Evolutionary conservation across 2,888 invertebrate genomes (phyloP), one percentile per base, ranked within the genome.

Genomic region (Escarpia spicata): DNA sequence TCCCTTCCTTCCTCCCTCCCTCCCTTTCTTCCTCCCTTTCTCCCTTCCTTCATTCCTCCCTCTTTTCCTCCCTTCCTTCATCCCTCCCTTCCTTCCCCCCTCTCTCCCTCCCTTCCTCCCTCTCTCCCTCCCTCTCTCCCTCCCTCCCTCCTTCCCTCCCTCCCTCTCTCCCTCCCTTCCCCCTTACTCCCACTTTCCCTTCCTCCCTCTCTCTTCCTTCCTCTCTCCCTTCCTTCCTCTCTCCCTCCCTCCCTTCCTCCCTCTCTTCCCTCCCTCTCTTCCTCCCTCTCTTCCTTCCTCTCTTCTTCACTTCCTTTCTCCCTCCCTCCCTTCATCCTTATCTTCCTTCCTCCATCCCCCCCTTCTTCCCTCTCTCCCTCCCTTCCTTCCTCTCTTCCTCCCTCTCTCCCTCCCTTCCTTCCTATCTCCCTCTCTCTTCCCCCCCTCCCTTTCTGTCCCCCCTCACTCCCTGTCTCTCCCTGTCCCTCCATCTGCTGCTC

Each of bases 191-290:
- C 60, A 9, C 19, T 3, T 19, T 15, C 15, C 60, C 19, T 15
- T 60, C 60, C 60, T 15, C 15, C 60, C 26, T 1, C 19, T 15
- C 26, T 1, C 19, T 19, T 0, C 1, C 4, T 3, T 19, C 60
- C 4, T 3, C 26, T 15, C 0, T 3, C 15, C 60, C 19, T 19
- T 4, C 26, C 4, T 2, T 3, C 0, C 15, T 19, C 2, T 2
- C 10, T 10, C 45, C 0, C 10, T 10, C 2, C 45, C 10, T 10
- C 1, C 15, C 4, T 19, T 1, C 60, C 19, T 0, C 60, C 26
- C 19, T 19, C 60, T 19, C 0, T 19, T 19, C 60, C 15, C 6
- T 19, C 60, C 15, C 1, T 19, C 19, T 60, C 60, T 19, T 15
- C 15, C 26, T 15, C 15, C 19, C 15, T 19, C 60, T 60, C 60